Evolutionary conservation across 92 coral and sea anemone species (phyloP), one percentile per base, ranked within the genome.

Genomic region (Meandrina meandrites): DNA sequence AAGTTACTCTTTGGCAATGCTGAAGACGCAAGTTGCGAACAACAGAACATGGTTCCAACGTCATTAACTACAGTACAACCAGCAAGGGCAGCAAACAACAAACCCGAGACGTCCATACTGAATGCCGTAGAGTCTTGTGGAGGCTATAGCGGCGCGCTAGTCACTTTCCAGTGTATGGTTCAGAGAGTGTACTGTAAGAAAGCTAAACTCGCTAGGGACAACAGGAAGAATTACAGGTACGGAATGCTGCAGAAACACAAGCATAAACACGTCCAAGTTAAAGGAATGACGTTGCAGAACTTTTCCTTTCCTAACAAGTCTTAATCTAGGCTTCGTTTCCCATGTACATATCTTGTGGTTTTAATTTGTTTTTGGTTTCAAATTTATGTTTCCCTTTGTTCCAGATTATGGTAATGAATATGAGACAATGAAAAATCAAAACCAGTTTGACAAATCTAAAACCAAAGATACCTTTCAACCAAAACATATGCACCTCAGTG

Each of bases 171-270:
- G 79, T 93, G 93, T 62, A 54, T 87, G 73, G 54, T 94, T 24
- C 98, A 94, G 82, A 84, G 98, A 67, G 90, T 91, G 15, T 94
- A 94, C 78, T 82, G 93, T 62, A 94, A 85, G 89, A 88, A 90
- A 83, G 88, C 89, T 35, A 77, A 79, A 60, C 53, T 75, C 48
- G 50, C 92, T n/a, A 79, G 81, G 40, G 73, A 86, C 31, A 67
- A 22, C 22, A 81, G 45, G 50, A 67, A 19, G 13, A 60, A 58
- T 34, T 79, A 76, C 53, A 91, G 96, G 96, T 90, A 51, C 17
- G 7, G 36, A 72, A 12, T 68, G 37, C 15, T 5, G 17, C 18
- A 68, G 27, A 22, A 32, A 68, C 14, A 30, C 30, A 1, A 18
- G 21, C 9, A 60, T 10, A 24, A 60, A 24, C 13, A 0, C 68